These are phyloP conservation scores for Numenius phaeopus DNA, from an alignment of 2,797 vertebrate species.

Conservation along the genomic window DNA sequence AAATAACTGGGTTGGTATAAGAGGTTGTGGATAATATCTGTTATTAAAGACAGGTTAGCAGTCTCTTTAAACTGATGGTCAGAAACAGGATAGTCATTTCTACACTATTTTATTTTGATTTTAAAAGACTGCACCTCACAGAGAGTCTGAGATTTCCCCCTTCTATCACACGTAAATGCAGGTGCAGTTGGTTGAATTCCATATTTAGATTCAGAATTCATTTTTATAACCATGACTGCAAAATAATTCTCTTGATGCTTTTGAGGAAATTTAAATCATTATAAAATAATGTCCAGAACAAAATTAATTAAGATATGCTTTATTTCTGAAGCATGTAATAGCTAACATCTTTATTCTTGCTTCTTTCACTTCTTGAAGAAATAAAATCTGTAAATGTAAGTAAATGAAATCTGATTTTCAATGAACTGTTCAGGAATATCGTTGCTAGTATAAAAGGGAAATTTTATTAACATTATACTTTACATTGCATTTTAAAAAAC, in stretches of 20 bases:
- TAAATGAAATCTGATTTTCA: constrained; percentile 12
- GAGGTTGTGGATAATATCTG: not conserved
- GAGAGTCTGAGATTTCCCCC: not conserved
- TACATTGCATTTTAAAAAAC: not conserved
- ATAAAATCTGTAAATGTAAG: not conserved
- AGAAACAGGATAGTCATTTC: not conserved
- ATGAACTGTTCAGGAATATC: not conserved
- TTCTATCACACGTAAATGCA: not conserved
- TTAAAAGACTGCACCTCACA: not conserved
- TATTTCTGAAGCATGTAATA: not conserved
- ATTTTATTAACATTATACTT: not conserved
- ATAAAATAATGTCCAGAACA: not conserved
- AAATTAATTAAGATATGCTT: not conserved
- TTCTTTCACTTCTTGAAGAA: not conserved
- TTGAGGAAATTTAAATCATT: not conserved
- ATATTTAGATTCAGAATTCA: not conserved
- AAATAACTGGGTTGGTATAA: not conserved
- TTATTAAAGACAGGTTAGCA: not conserved
- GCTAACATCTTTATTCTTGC: not conserved
- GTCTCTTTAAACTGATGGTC: not conserved
- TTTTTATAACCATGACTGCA: not conserved
- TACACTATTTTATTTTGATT: constrained; percentile 11
- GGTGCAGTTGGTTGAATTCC: not conserved
- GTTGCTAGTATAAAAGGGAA: not conserved
- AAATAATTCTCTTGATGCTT: not conserved